Evolutionary conservation across 2,888 invertebrate genomes (phyloP), one percentile per base, ranked within the genome.

Genomic region (Pristionchus maxplancki): DNA sequence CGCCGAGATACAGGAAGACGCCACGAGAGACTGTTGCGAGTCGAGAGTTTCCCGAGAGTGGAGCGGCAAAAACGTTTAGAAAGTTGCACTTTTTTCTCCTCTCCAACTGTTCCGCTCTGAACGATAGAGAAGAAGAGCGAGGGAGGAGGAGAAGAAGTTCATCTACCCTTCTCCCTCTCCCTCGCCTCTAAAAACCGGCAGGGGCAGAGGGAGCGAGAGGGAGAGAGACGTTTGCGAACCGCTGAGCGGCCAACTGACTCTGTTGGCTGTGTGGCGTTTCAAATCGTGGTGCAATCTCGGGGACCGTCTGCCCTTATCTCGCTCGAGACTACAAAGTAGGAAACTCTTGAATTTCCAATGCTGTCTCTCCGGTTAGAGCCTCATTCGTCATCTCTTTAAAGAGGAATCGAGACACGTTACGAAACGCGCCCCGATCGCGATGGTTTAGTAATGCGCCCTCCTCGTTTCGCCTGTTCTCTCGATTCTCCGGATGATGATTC

Each of bases 211-310:
- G 58, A 44, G 31, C n/a, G 24, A 64, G 71, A 37, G 71, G 17
- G 74, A 20, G 44, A 44, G 74, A 78, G n/a, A 78, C 20, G 74
- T 78, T 78, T 78, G 74, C 74, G 74, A 78, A 78, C 74, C 74
- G 74, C 74, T 78, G 74, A 78, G 74, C 37, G 74, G 74, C 67
- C 67, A 71, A 31, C 67, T n/a, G 24, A 53, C 53, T 53, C 53
- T 53, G 53, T 53, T 53, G 53, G 53, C 53, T 24, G 4, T 5
- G 48, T 15, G 13, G 24, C 44, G 74, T 78, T 78, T 78, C 74
- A 78, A 78, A 44, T 20, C n/a, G 74, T 24, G 20, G 44, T 44
- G 74, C 74, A 78, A 78, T 28, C 44, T 64, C 53, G 53, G 53
- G 53, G 53, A 53, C 53, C 20, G 6, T 53, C 20, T 20, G 20